A percentile compares a stretch with the other conserved stretches of the same genome.
Evolutionary conservation across 2,888 invertebrate genomes (phyloP).

Genomic region (Ischnura elegans): DNA sequence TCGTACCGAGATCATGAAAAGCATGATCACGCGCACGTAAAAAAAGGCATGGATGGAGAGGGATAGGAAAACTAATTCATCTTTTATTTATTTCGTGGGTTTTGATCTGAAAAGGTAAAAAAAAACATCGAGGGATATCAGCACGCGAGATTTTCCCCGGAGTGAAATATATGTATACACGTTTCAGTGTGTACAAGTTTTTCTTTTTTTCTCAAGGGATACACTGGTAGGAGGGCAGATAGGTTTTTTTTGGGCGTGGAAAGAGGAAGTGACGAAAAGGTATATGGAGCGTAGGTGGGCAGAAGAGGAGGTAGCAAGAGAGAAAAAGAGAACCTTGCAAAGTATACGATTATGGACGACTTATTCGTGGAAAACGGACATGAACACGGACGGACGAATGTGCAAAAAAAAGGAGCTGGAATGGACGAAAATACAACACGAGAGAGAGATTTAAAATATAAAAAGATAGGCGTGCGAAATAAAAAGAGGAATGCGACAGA

Average conservation of each 20-base stretch:
- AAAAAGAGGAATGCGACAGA: no score
- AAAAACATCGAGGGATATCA: not conserved
- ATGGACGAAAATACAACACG: not conserved
- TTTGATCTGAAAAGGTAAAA: constrained; percentile 68
- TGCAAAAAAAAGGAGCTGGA: not conserved
- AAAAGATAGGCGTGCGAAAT: no score
- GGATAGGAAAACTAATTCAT: constrained; percentile 39
- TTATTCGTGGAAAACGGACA: not conserved
- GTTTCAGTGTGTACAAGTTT: not conserved
- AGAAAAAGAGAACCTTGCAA: constrained; percentile 70
- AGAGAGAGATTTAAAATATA: no score
- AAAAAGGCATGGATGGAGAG: not conserved
- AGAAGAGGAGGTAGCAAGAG: constrained; percentile 71
- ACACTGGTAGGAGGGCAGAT: not conserved
- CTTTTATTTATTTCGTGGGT: constrained; percentile 69
- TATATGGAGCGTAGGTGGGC: constrained; percentile 1
- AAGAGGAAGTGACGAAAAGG: not conserved
- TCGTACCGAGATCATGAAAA: not conserved
- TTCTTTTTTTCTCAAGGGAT: not conserved
- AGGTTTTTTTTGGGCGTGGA: not conserved
- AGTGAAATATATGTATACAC: not conserved
- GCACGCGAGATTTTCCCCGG: not conserved
- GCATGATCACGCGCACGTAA: not conserved
- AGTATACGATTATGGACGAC: constrained; percentile 28
- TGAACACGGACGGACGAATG: not conserved